phyloP scores from a whole-genome alignment of 2,888 invertebrate genomes.

The Stratiomys singularior region DNA sequence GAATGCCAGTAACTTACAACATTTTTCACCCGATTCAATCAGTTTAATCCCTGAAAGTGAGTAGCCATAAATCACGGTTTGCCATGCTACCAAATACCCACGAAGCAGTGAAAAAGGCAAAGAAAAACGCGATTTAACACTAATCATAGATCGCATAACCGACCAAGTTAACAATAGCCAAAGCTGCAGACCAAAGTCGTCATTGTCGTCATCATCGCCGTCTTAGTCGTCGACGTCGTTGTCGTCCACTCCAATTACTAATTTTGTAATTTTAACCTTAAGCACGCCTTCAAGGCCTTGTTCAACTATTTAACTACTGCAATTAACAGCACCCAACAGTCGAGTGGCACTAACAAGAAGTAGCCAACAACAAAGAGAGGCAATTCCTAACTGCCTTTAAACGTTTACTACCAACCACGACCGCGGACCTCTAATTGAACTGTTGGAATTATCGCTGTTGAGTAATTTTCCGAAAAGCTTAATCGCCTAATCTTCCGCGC shows the following conservation, averaged over 20 bases:
- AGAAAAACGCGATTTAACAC: background rate
- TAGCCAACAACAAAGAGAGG: background rate
- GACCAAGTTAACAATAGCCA: background rate
- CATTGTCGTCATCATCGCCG: too few relatives aligned
- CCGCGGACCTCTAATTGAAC: constrained; percentile 19
- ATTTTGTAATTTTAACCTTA: constrained; percentile 24
- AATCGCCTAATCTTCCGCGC: constrained; percentile 22
- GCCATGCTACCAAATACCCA: background rate
- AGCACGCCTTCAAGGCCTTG: constrained; percentile 14
- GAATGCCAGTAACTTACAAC: background rate
- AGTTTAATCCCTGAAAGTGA: background rate
- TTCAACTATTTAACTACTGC: constrained; percentile 31
- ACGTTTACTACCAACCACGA: background rate
- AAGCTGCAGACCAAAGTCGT: background rate
- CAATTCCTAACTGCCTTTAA: too few relatives aligned
- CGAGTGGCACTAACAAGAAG: constrained; percentile 15
- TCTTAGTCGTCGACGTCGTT: too few relatives aligned
- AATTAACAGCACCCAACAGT: constrained; percentile 21
- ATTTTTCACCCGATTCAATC: background rate
- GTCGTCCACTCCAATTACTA: constrained; percentile 26
- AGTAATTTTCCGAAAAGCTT: constrained; percentile 17
- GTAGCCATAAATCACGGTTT: background rate
- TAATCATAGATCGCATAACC: constrained; percentile 19
- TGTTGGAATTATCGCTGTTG: constrained; percentile 17
- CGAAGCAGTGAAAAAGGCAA: background rate